Conservation (phyloP, 1,140 invertebrate genomes). For the Stegodyphus mimosarum region DNA sequence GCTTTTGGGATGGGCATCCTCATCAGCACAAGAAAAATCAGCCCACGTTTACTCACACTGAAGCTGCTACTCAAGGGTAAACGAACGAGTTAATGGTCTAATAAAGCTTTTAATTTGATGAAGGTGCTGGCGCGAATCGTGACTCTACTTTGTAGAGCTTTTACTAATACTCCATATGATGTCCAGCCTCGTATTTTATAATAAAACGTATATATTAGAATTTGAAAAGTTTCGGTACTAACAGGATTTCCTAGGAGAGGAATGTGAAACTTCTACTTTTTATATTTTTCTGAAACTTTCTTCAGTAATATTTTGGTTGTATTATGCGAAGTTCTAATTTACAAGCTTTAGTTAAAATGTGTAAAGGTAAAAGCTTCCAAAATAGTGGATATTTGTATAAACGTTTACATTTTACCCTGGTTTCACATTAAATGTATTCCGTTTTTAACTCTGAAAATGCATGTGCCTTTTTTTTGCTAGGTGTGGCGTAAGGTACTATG, state of each 20-base stretch:
- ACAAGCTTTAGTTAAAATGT: no score
- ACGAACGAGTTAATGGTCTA: constrained; percentile 51
- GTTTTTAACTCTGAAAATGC: no score
- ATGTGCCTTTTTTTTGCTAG: no score
- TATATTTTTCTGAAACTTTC: no score
- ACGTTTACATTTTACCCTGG: no score
- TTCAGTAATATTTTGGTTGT: no score
- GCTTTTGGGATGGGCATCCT: not conserved
- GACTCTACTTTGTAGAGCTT: constrained; percentile 1
- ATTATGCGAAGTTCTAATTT: no score
- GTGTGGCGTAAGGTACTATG: no score
- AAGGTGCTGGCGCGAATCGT: constrained; percentile 46
- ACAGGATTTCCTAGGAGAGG: not conserved
- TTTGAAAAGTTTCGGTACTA: not conserved
- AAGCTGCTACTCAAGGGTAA: not conserved
- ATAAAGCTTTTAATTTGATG: constrained; percentile 54
- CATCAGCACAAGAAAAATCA: not conserved
- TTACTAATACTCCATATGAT: constrained; percentile 12
- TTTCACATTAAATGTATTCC: no score
- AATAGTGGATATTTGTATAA: no score
- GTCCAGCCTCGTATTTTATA: constrained; percentile 46
- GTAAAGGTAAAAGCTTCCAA: no score
- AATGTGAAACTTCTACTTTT: not conserved
- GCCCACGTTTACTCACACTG: not conserved
- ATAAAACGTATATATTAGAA: constrained; percentile 15